Base-by-base conservation (phyloP, 2,888 invertebrate genomes). In the Malacosoma neustria region DNA sequence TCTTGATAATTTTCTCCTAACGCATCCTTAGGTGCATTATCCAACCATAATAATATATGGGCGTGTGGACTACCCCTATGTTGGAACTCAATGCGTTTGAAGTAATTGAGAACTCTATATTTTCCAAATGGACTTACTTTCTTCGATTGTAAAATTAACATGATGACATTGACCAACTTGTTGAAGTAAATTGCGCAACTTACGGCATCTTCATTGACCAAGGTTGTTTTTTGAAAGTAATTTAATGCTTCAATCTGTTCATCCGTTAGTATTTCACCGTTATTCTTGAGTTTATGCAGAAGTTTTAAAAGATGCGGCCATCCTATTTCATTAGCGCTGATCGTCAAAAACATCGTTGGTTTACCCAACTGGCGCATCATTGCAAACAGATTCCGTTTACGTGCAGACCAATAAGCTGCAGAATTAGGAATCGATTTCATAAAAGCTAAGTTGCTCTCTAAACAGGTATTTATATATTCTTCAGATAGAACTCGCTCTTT, bases 271-370 rank as follows among this genome's bases (percentile, higher is more conserved):
- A 30, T 35, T 11, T 11, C 1, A 35, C 1, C 13, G 7, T 14
- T 13, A 11, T 31, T 15, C 3, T 29, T 30, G 29, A 37, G 11
- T 30, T 33, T 37, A 12, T 33, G 11, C 33, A 37, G 11, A 4
- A 32, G 7, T 14, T 33, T 22, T 11, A 33, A 30, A 2, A 37
- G 14, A 11, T 14, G 11, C 11, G 2, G 11, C 39, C 35, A 39
- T 1, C 30, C 33, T 2, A 54, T 51, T 57, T 74, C 72, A 42
- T 69, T 70, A 1, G 71, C 67, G 51, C 66, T 69, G 35, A 57
- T 4, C 35, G 53, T 55, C 30, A 58, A 41, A 13, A 51, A 56
- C 4, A 47, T 9, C 15, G 44, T 72, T 4, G 41, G 68, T 61
- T 43, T 66, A 32, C 57, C 72, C 54, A 40, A 50, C 40, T 43